Conservation (phyloP, 2,113 vertebrate genomes). For the Embiotoca jacksoni region DNA sequence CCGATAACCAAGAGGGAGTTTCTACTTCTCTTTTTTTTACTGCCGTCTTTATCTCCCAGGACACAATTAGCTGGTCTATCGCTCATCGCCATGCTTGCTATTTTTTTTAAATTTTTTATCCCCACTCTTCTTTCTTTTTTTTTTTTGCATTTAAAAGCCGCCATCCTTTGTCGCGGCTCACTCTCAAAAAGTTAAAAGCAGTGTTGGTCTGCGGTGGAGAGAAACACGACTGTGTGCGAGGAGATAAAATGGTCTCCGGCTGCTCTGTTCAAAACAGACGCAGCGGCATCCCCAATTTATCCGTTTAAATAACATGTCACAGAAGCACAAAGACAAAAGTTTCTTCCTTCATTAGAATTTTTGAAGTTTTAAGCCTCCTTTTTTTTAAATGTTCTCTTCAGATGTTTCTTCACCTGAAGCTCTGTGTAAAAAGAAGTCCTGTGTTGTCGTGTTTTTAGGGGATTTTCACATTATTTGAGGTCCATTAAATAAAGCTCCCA, state of each 20-base stretch:
- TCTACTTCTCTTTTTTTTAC: conserved; percentile 44
- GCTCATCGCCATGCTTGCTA: conserved; percentile 60
- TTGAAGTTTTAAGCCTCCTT: conserved; percentile 18
- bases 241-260: conserved; percentile 61
- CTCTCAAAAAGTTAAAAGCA: conserved; percentile 62
- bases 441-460: background rate
- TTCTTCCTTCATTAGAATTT: conserved; percentile 11
- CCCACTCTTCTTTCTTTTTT: background rate
- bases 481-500: conserved; percentile 5
- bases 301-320: conserved; percentile 31
- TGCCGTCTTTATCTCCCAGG: conserved; percentile 74
- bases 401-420: conserved; percentile 4
- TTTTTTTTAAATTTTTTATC: background rate
- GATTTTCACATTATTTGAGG: background rate
- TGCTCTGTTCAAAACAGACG: conserved; percentile 53
- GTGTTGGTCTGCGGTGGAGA: conserved; percentile 24
- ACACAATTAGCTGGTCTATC: conserved; percentile 83
- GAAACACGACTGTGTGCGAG: conserved; percentile 47
- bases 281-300: conserved; percentile 38
- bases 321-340: conserved; percentile 44
- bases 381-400: background rate
- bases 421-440: background rate
- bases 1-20: conserved; percentile 78
- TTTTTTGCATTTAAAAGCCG: conserved; percentile 56
- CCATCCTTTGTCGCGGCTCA: conserved; percentile 48